Conservation (phyloP, 1,140 invertebrate genomes). For the Nixonia krombeini region DNA sequence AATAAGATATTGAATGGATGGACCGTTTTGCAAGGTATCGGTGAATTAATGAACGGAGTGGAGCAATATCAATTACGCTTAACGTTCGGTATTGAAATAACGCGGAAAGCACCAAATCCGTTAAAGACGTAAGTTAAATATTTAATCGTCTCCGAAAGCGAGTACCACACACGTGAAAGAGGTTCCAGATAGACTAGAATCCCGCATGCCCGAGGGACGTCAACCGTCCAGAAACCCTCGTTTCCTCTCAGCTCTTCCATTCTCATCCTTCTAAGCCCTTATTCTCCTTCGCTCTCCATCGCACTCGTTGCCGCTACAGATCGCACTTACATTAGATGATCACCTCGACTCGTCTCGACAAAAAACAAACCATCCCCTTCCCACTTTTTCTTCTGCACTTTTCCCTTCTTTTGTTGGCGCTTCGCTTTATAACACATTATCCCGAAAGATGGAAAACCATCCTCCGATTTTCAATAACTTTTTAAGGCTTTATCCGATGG, state of each 20-base stretch:
- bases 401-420: not conserved
- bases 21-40: no score
- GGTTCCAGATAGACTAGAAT: not conserved
- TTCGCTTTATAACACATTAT: not conserved
- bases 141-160: slow-evolving; percentile 37
- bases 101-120: slow-evolving; percentile 33
- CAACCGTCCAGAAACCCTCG: slow-evolving; percentile 27
- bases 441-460: not conserved
- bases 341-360: slow-evolving; percentile 1
- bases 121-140: slow-evolving; percentile 52
- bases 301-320: slow-evolving; percentile 7
- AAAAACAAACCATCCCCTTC: not conserved
- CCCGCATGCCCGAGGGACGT: slow-evolving; percentile 18
- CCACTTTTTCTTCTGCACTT: no score
- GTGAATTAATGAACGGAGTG: no score
- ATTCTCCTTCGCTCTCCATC: not conserved
- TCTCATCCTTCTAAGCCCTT: slow-evolving; percentile 3
- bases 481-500: no score
- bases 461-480: no score
- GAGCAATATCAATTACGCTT: no score
- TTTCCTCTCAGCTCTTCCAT: no score
- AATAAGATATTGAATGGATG: no score
- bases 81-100: not conserved
- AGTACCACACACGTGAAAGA: not conserved
- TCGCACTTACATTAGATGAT: slow-evolving; percentile 50